Percentiles rank a stretch among this genome's conserved stretches.
phyloP scores from a whole-genome alignment of 2,888 invertebrate genomes.

The Luperina testacea region DNA sequence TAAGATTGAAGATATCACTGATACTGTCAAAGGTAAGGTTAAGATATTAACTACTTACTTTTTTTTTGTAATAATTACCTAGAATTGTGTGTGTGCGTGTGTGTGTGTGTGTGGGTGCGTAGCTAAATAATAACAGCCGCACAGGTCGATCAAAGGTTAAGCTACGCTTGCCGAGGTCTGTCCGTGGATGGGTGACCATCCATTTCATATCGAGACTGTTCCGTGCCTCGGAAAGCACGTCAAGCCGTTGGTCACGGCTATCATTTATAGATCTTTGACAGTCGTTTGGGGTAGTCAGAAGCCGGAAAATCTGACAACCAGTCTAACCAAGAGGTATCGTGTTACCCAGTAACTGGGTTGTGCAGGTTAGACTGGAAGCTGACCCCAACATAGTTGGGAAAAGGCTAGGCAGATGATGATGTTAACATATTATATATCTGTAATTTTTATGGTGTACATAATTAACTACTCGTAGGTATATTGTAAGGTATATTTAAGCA shows the following conservation, averaged over 20 bases:
- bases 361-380: neutral
- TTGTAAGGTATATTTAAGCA: no score
- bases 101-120: neutral
- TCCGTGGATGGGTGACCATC: neutral
- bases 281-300: neutral
- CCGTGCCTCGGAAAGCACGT: neutral
- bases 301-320: neutral
- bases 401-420: neutral
- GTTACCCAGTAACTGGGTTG: neutral
- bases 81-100: neutral
- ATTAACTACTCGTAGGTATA: no score
- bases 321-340: neutral
- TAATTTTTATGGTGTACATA: no score
- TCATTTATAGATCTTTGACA: neutral
- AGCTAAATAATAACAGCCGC: neutral
- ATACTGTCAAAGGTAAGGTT: conserved; percentile 81
- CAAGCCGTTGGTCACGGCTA: neutral
- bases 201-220: neutral
- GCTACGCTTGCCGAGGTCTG: neutral
- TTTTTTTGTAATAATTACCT: neutral
- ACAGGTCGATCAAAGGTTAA: neutral
- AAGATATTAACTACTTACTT: neutral
- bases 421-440: no score
- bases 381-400: neutral
- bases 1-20: conserved; percentile 81